These are phyloP conservation scores for Mormyrops attenuatus DNA, from an alignment of 2,797 vertebrate genomes.

Conservation along the genomic window DNA sequence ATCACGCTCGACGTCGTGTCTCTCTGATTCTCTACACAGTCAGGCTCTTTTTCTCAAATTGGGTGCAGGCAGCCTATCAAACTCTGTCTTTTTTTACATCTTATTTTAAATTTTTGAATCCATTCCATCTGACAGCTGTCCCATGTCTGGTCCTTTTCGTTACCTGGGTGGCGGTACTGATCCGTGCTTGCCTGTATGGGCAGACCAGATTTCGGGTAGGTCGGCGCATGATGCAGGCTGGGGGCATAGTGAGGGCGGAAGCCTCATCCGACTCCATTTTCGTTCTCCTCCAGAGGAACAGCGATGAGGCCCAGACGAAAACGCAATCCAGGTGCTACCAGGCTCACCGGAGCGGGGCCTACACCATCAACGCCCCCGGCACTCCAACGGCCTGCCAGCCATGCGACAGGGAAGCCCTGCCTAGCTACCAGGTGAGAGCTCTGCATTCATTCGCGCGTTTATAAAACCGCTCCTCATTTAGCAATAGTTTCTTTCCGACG, in stretches of 20 bases:
- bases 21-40: neutral
- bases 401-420: slow-evolving; percentile 53
- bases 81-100: neutral
- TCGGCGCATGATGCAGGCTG: neutral
- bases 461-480: neutral
- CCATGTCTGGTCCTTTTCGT: neutral
- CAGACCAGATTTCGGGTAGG: neutral
- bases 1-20: no score
- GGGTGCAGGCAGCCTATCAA: neutral
- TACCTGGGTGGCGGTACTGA: neutral
- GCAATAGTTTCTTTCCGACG: neutral
- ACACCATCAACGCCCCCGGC: slow-evolving; percentile 37
- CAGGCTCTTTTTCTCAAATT: neutral
- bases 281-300: slow-evolving; percentile 45
- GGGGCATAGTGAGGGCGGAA: neutral
- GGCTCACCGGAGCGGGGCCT: slow-evolving; percentile 36
- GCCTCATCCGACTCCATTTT: neutral
- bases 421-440: slow-evolving; percentile 64
- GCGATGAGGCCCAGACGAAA: slow-evolving; percentile 52
- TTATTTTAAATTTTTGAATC: neutral
- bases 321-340: slow-evolving; percentile 49
- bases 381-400: slow-evolving; percentile 34
- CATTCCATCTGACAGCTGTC: neutral
- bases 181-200: no score
- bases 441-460: neutral